Evolutionary conservation across 2,888 invertebrate genomes (phyloP).

Genomic region (Ectropis crepuscularia): DNA sequence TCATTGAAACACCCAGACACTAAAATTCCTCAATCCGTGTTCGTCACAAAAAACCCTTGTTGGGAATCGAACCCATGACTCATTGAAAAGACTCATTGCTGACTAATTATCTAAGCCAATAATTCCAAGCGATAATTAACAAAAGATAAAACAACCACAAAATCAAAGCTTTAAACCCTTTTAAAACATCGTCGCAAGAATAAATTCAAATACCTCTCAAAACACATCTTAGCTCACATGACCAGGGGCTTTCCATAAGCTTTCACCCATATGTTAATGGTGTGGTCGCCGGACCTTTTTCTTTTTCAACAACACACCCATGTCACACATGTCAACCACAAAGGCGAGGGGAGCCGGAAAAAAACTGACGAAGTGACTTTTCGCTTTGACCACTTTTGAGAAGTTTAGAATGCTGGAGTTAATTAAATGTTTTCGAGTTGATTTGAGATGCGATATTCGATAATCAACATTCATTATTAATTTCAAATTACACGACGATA

Average conservation of each 20-base stretch:
- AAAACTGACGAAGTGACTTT: slow-evolving; percentile 34
- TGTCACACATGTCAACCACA: slow-evolving; percentile 41
- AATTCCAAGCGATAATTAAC: too few relatives aligned
- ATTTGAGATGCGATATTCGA: background rate
- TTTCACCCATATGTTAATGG: slow-evolving; percentile 37
- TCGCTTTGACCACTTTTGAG: slow-evolving; percentile 29
- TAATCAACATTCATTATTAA: too few relatives aligned
- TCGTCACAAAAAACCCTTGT: too few relatives aligned
- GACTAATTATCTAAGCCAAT: too few relatives aligned
- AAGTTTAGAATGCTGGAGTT: slow-evolving; percentile 16
- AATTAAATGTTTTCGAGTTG: slow-evolving; percentile 17
- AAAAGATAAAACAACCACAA: background rate
- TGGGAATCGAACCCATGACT: too few relatives aligned
- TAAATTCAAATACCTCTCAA: slow-evolving; percentile 5
- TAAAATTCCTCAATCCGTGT: too few relatives aligned
- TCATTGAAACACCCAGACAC: too few relatives aligned
- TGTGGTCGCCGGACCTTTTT: slow-evolving; percentile 32
- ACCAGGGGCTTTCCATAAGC: slow-evolving; percentile 21
- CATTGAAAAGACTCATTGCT: too few relatives aligned
- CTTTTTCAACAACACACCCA: slow-evolving; percentile 33
- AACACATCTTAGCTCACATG: slow-evolving; percentile 20
- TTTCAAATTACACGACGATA: too few relatives aligned
- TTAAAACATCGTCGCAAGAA: slow-evolving; percentile 8
- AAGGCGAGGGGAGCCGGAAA: slow-evolving; percentile 30
- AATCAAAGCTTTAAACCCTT: slow-evolving; percentile 1